A percentile compares a stretch with the other conserved stretches of the same genome.
These are phyloP conservation scores for Andrena flavipes DNA, from an alignment of 2,888 invertebrate species.

Conservation along the genomic window DNA sequence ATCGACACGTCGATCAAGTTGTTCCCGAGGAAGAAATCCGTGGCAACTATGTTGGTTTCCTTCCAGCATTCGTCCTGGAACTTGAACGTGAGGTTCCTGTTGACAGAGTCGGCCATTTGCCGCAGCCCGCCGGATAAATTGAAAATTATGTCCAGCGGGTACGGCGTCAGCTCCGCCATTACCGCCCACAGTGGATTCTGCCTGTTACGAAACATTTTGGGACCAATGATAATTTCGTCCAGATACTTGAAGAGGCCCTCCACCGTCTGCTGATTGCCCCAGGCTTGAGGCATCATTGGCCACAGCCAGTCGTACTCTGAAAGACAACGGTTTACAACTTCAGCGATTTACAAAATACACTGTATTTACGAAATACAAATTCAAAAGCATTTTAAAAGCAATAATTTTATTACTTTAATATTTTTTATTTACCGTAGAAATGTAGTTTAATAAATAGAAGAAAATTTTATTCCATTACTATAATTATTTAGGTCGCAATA, in stretches of 20 bases:
- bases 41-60: slow-evolving; percentile 85
- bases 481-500: too few species aligned
- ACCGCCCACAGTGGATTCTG: slow-evolving; percentile 79
- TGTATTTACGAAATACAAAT: too few species aligned
- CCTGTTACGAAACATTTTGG: slow-evolving; percentile 78
- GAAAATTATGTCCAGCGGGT: slow-evolving; percentile 84
- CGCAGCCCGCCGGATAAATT: slow-evolving; percentile 84
- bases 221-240: slow-evolving; percentile 78
- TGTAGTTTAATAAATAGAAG: too few species aligned
- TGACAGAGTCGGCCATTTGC: slow-evolving; percentile 84
- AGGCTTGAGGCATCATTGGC: slow-evolving; percentile 88
- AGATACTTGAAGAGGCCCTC: slow-evolving; percentile 79
- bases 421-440: too few species aligned
- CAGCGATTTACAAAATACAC: too few species aligned
- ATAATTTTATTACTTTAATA: too few species aligned
- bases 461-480: too few species aligned
- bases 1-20: slow-evolving; percentile 85
- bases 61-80: slow-evolving; percentile 84
- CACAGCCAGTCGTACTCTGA: slow-evolving; percentile 88
- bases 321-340: slow-evolving; percentile 35
- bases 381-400: too few species aligned
- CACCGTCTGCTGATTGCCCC: slow-evolving; percentile 86
- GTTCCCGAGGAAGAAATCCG: slow-evolving; percentile 86
- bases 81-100: slow-evolving; percentile 84
- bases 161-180: slow-evolving; percentile 86